Evolutionary conservation across 2,113 vertebrate genomes (phyloP).

Genomic region (Naja naja): DNA sequence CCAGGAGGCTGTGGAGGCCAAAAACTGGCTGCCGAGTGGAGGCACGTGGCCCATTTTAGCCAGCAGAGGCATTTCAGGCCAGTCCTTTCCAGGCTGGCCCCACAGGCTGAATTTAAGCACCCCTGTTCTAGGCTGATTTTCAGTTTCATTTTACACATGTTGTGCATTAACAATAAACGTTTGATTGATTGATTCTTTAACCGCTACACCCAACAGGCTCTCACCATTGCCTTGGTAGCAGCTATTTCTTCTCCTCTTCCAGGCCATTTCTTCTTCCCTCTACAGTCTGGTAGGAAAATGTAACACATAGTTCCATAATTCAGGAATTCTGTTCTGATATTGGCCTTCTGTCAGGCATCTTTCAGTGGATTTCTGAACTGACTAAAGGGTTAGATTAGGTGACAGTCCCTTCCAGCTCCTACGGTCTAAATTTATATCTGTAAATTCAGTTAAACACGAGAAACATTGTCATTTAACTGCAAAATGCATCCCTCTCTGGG

Average conservation of each 20-base stretch:
- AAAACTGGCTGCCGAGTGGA: too few species aligned
- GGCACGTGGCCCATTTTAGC: too few species aligned
- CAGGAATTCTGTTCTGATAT: neutral
- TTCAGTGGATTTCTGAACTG: neutral
- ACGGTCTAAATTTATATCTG: neutral
- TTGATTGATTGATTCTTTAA: too few species aligned
- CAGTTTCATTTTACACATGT: too few species aligned
- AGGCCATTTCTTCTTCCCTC: neutral
- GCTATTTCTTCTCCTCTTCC: neutral
- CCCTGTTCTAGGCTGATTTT: too few species aligned
- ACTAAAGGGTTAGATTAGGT: neutral
- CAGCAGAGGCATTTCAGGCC: too few species aligned
- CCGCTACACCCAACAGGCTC: too few species aligned
- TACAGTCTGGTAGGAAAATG: neutral
- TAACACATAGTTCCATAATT: neutral
- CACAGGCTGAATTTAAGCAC: too few species aligned
- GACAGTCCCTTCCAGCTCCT: neutral
- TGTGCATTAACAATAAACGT: too few species aligned
- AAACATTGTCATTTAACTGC: neutral
- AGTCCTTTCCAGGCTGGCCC: too few species aligned
- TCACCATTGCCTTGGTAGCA: neutral
- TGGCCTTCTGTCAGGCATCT: neutral
- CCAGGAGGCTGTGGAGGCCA: too few species aligned
- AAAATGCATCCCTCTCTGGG: conserved; percentile 32
- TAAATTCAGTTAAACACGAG: neutral